These are phyloP conservation scores for Mythimna loreyi DNA, from an alignment of 2,888 invertebrate genomes.

Conservation along the genomic window DNA sequence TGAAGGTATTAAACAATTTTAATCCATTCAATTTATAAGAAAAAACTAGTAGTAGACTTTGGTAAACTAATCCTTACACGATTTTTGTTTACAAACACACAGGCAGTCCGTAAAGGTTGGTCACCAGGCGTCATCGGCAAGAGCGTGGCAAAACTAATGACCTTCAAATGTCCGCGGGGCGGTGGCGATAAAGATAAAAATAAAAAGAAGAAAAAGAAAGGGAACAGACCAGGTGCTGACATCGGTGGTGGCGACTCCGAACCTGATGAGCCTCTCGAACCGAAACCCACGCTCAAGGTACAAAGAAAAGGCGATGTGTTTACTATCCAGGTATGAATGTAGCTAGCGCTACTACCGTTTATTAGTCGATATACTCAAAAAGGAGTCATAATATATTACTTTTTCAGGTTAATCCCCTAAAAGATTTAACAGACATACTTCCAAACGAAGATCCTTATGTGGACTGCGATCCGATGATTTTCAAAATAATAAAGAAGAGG, in stretches of 20 bases:
- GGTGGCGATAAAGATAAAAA: slow-evolving; percentile 81
- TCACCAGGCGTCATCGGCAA: slow-evolving; percentile 90
- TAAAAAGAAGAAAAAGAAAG: slow-evolving; percentile 83
- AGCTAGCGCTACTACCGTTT: neutral
- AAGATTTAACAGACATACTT: slow-evolving; percentile 90
- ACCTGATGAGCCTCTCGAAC: slow-evolving; percentile 87
- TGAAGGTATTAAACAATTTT: slow-evolving; percentile 73
- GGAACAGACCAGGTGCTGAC: slow-evolving; percentile 69
- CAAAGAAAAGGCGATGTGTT: slow-evolving; percentile 92
- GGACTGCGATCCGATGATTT: slow-evolving; percentile 93
- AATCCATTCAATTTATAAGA: neutral
- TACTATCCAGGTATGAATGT: slow-evolving; percentile 89
- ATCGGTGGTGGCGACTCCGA: slow-evolving; percentile 84
- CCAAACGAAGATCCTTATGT: slow-evolving; percentile 93
- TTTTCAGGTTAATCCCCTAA: slow-evolving; percentile 91
- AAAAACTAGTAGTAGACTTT: neutral
- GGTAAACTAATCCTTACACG: neutral
- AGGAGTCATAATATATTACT: neutral
- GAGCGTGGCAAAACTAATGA: slow-evolving; percentile 86
- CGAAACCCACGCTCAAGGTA: slow-evolving; percentile 92
- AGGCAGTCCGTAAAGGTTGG: slow-evolving; percentile 87
- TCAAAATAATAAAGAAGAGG: slow-evolving; percentile 92
- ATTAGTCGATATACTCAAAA: neutral
- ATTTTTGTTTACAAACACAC: slow-evolving; percentile 2
- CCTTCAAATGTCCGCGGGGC: slow-evolving; percentile 82